A percentile compares a stretch with the other conserved stretches of the same genome.
These are phyloP conservation scores for Microplitis mediator DNA, from an alignment of 1,140 invertebrate species.

Conservation along the genomic window DNA sequence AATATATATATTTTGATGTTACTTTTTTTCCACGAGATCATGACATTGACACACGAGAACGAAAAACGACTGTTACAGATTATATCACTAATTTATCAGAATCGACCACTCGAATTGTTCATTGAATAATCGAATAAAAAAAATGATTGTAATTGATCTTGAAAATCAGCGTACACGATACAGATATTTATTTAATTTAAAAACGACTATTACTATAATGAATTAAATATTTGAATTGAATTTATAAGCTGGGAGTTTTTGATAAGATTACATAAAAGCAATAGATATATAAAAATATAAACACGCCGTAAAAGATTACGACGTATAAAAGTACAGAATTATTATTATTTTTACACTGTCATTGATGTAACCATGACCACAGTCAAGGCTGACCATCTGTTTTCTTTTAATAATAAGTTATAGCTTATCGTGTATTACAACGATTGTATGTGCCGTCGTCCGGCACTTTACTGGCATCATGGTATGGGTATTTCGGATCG, in stretches of 20 bases:
- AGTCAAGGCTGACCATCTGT: constrained; percentile 20
- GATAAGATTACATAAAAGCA: neutral
- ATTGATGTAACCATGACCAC: constrained; percentile 20
- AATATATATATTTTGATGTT: no score
- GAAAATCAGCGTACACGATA: no score
- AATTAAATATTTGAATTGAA: neutral
- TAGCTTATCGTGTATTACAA: constrained; percentile 19
- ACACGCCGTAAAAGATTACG: neutral
- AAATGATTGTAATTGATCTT: no score
- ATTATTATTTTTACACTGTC: neutral
- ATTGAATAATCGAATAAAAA: no score
- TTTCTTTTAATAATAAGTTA: neutral
- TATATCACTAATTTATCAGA: no score
- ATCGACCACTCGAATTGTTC: no score
- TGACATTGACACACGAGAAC: no score
- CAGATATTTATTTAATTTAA: no score
- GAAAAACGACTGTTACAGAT: no score
- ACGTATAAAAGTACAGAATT: neutral
- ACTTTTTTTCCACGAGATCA: no score
- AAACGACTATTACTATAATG: no score
- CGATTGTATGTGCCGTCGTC: constrained; percentile 24
- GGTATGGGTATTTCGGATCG: constrained; percentile 33
- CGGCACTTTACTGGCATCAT: constrained; percentile 1
- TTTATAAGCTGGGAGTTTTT: neutral
- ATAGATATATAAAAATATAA: neutral